Percentiles rank a stretch among this genome's conserved stretches.
Conservation (phyloP, 2,888 invertebrate species). For the Napeogenes inachia region DNA sequence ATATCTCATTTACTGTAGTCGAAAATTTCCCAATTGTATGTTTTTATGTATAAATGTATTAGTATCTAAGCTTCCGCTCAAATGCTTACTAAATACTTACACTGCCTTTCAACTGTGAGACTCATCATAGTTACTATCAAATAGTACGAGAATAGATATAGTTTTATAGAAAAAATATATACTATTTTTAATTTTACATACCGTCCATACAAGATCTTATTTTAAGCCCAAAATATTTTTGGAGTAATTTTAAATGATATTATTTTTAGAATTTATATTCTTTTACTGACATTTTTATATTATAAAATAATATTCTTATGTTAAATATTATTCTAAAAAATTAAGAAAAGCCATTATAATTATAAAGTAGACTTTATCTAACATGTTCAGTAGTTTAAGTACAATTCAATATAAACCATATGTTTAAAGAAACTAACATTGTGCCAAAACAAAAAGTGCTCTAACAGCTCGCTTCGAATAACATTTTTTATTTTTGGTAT, state of each 20-base stretch:
- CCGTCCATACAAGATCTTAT: too few species aligned
- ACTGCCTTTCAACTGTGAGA: slow-evolving; percentile 2
- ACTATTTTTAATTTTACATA: not conserved
- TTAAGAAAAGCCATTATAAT: slow-evolving; percentile 5
- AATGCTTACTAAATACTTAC: slow-evolving; percentile 2
- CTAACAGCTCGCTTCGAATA: slow-evolving; percentile 8
- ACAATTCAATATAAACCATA: not conserved
- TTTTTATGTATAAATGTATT: not conserved
- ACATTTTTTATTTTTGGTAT: slow-evolving; percentile 8
- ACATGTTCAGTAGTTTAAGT: not conserved
- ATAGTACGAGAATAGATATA: not conserved
- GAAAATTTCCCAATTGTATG: too few species aligned
- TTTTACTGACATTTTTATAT: not conserved
- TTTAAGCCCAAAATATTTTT: too few species aligned
- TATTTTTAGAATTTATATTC: not conserved
- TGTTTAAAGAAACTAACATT: slow-evolving; percentile 41
- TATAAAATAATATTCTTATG: not conserved
- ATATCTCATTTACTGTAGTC: too few species aligned
- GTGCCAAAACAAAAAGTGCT: slow-evolving; percentile 50
- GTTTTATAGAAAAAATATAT: not conserved
- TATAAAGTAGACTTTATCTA: not conserved
- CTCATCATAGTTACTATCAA: not conserved
- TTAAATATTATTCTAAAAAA: not conserved
- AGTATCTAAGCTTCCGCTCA: not conserved
- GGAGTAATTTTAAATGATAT: too few species aligned